A percentile compares a stretch with the other conserved stretches of the same genome.
Conservation (phyloP, 2,113 vertebrate species). For the Chloropsis cyanopogon region DNA sequence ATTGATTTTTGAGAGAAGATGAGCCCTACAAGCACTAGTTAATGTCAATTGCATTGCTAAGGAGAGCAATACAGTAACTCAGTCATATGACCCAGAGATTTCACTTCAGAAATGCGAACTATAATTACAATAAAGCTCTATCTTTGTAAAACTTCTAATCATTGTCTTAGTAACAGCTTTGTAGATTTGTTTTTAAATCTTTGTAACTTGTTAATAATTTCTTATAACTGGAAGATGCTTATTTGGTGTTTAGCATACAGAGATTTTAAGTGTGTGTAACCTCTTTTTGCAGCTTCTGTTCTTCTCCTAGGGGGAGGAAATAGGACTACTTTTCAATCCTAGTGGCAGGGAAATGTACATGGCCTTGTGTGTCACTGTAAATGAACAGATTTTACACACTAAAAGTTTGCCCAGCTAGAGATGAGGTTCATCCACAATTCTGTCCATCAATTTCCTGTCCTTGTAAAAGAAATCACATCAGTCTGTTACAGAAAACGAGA, state of each 20-base stretch:
- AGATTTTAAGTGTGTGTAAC: background rate
- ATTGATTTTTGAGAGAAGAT: constrained; percentile 23
- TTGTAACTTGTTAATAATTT: background rate
- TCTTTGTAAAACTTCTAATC: background rate
- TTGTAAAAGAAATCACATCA: background rate
- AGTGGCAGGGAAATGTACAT: background rate
- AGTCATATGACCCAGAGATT: background rate
- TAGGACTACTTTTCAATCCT: background rate
- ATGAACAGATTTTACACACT: background rate
- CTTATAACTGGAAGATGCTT: background rate
- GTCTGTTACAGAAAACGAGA: background rate
- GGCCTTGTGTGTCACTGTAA: background rate
- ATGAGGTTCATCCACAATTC: background rate
- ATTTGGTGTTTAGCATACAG: background rate
- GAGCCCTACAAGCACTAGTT: background rate
- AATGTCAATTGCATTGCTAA: background rate
- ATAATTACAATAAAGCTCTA: background rate
- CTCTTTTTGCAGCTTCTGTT: background rate
- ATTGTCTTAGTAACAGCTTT: background rate
- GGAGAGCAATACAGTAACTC: background rate
- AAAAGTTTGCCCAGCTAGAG: background rate
- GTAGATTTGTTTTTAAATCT: background rate
- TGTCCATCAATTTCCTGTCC: background rate
- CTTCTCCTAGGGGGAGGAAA: background rate
- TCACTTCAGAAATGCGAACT: background rate